Base-by-base conservation (phyloP, 2,888 invertebrate species). In the Nasonia oneida region DNA sequence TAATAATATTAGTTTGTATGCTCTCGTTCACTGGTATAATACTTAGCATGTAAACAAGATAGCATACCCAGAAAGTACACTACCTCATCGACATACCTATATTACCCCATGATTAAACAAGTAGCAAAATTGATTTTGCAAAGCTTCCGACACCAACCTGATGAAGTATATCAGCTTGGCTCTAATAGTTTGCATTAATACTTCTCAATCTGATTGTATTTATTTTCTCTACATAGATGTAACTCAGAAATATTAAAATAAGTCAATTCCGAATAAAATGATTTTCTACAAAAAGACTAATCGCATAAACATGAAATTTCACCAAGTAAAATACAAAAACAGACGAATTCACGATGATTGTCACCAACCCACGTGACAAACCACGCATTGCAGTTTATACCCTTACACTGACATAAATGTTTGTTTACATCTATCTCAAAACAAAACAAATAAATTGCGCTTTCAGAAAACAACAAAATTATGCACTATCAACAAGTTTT, bases 61-160 rank as follows among this genome's bases (percentile, higher is more conserved):
- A 73, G 5, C 10, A n/a, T 47, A 73, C n/a, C 42, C 23, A 12
- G 14, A 64, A 29, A 50, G 33, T 77, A 67, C 76, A 57, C 39
- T 29, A 23, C 53, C 33, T 70, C 75, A 33, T 42, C 15, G 14
- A 29, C 29, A 33, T 80, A 29, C n/a, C 61, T 61, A 29, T 0
- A 18, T n/a, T 3, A 67, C 4, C 33, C 29, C 67, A 73, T 67
- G 39, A 79, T 70, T 14, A 18, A 12, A 76, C 23, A 71, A 80
- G 23, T 70, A 47, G 53, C 33, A 78, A 88, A 61, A 84, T 90
- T 91, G 84, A 81, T 92, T 23, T 92, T 87, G 92, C 91, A 92
- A 90, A 81, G 90, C 91, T 90, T 47, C 90, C 91, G 91, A 92
- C 92, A 92, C 92, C 92, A 91, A 91, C 83, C 86, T 85, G 80